Evolutionary conservation across 2,113 vertebrate species (phyloP).

Genomic region (Actinemys pallida): DNA sequence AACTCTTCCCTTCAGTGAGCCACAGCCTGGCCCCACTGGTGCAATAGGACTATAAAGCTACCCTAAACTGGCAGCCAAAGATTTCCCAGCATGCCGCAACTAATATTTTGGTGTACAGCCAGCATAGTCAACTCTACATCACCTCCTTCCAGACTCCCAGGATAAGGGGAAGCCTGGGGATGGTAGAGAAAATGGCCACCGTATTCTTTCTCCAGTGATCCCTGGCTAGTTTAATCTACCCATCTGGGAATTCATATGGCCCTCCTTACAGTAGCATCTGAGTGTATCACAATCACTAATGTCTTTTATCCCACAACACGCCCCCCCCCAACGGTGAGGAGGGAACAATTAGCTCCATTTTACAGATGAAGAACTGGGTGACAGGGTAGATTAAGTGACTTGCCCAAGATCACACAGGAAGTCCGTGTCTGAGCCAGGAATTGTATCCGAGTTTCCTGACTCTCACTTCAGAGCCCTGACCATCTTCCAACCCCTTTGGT

Average conservation of each 20-base stretch:
- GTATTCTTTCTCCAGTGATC: neutral
- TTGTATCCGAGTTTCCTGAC: neutral
- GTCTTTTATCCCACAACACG: fast-evolving
- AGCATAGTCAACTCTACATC: neutral
- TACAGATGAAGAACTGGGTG: neutral
- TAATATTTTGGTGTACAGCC: neutral
- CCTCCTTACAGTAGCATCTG: neutral
- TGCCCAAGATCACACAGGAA: neutral
- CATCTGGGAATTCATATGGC: neutral
- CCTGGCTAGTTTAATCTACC: neutral
- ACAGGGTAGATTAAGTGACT: neutral
- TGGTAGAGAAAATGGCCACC: neutral
- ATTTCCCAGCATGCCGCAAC: fast-evolving
- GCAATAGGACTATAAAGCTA: fast-evolving
- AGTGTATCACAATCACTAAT: fast-evolving
- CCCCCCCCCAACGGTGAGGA: neutral
- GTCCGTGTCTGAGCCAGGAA: neutral
- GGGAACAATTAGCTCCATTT: neutral
- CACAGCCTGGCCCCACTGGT: fast-evolving
- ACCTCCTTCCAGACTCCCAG: neutral
- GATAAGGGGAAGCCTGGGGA: neutral
- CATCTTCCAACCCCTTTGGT: neutral
- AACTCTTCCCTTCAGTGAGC: fast-evolving
- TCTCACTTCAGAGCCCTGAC: neutral
- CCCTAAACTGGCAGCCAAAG: neutral